These are phyloP conservation scores for Brachionus sp. DNA, from an alignment of 1,140 invertebrate species.

Conservation along the genomic window DNA sequence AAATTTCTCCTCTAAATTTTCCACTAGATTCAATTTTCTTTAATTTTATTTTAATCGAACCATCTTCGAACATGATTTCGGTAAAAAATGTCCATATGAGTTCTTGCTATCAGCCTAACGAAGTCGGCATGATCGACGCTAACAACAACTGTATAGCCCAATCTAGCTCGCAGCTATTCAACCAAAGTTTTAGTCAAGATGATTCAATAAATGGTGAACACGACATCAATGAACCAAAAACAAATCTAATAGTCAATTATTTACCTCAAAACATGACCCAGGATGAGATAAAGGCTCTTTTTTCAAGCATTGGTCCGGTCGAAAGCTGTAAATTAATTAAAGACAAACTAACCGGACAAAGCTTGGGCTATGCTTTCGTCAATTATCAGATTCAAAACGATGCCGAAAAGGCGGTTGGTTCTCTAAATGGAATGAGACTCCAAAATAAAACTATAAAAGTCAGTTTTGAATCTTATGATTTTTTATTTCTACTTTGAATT, in stretches of 20 bases:
- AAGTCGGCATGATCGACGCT: background rate
- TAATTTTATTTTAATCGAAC: slow-evolving; percentile 18
- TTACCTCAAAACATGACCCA: slow-evolving; percentile 99
- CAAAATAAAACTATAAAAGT: slow-evolving; percentile 47
- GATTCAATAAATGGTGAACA: background rate
- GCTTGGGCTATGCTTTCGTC: slow-evolving; percentile 46
- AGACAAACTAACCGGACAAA: slow-evolving; percentile 82
- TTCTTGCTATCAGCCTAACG: background rate
- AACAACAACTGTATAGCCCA: slow-evolving; percentile 1
- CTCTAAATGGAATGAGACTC: slow-evolving; percentile 38
- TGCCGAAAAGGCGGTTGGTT: slow-evolving; percentile 17
- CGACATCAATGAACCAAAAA: slow-evolving; percentile 63
- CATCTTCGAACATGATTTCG: slow-evolving; percentile 6
- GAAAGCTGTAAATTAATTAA: slow-evolving; percentile 97
- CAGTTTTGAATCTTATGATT: slow-evolving; percentile 13
- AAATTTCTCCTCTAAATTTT: background rate
- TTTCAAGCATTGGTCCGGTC: slow-evolving; percentile 95
- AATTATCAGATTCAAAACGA: slow-evolving; percentile 15
- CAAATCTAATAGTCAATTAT: slow-evolving; percentile 99
- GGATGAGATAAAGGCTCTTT: slow-evolving; percentile 93
- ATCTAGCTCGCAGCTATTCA: background rate
- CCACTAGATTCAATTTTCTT: background rate
- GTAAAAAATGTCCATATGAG: background rate
- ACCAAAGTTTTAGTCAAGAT: slow-evolving; percentile 19
- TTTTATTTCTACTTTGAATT: slow-evolving; percentile 53